Evolutionary conservation across 2,113 vertebrate genomes (phyloP), one percentile per base, ranked within the genome.

Genomic region (Clarias magur): DNA sequence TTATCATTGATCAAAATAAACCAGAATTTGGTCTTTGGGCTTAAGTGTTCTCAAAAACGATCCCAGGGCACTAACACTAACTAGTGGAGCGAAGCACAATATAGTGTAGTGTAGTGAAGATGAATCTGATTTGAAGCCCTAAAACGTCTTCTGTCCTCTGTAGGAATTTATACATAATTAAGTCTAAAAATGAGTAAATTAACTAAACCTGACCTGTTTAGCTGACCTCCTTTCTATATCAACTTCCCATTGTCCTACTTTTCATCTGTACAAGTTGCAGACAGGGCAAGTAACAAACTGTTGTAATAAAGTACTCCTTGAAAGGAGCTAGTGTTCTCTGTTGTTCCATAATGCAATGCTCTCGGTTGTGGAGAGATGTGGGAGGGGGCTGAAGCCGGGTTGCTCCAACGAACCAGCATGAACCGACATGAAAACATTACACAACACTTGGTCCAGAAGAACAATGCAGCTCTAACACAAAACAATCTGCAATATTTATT

Each of bases 251-350:
- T 17, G n/a, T 9, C n/a, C 54, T 34, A 57, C 76, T 80, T n/a
- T 80, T 21, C 27, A 60, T 80, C 17, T 19, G 56, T 56, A 59
- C 19, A 59, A 27, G 27, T 80, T 80, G 56, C 54, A 80, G n/a
- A 80, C 53, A 79, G 53, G 75, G 75, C n/a, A 56, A 63, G 90
- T 57, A 63, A 38, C 34, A 54, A 23, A 34, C 67, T 67, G 88
- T 68, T 90, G 89, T 88, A 60, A 65, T 63, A 80, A 72, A 88
- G 80, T 17, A 83, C 85, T 87, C 88, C 89, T 94, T 94, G 93
- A 96, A 95, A 94, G 92, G 84, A 90, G 86, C 89, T 92, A 92
- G 94, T 95, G 94, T 95, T 93, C 92, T 73, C 89, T 91, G 88
- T 89, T 92, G 91, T 89, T 86, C 86, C 92, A 95, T 94, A 95